Evolutionary conservation across 2,888 invertebrate genomes (phyloP), one percentile per base, ranked within the genome.

Genomic region (Meliscaeva auricollis): DNA sequence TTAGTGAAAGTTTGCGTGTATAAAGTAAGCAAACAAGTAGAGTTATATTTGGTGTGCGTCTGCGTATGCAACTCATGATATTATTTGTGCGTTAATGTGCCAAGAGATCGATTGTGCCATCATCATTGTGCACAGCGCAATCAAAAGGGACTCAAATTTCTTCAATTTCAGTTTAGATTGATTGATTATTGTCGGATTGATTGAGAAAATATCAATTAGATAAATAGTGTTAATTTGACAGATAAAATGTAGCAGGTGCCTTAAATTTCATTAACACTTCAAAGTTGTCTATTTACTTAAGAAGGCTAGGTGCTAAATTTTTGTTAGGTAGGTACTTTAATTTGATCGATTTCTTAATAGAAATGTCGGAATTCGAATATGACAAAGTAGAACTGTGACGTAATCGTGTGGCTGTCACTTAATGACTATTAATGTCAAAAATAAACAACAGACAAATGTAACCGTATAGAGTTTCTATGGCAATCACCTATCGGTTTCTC

Each of bases 81-180:
- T 50, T 32, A 70, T 44, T 72, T 70, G 52, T 79, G 78, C 73
- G 69, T 74, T 74, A 44, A 50, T 48, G 79, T 79, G 48, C 48
- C 48, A 74, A 54, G 62, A 20, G 46, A 20, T 58, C 1, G 58
- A 38, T 58, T 58, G 38, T 52, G 70, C 26, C 54, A 58, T 81
- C 50, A 38, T 46, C 20, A 6, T 15, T 20, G 46, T 54, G 15
- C 52, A 76, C 4, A 35, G 32, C 50, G 26, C 41, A 73, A 82
- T 69, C 68, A 48, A 80, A 80, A 80, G 84, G 84, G 80, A 84
- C 68, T 58, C 35, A 69, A 75, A 70, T 75, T 84, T 70, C 48
- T 50, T 69, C 17, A 69, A 60, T 80, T 17, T 35, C 46, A 54
- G 30, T 62, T 52, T 60, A 52, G 30, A 60, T 38, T 54, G 38